Base-by-base conservation (phyloP, 2,797 vertebrate genomes). In the Tapirus indicus region DNA sequence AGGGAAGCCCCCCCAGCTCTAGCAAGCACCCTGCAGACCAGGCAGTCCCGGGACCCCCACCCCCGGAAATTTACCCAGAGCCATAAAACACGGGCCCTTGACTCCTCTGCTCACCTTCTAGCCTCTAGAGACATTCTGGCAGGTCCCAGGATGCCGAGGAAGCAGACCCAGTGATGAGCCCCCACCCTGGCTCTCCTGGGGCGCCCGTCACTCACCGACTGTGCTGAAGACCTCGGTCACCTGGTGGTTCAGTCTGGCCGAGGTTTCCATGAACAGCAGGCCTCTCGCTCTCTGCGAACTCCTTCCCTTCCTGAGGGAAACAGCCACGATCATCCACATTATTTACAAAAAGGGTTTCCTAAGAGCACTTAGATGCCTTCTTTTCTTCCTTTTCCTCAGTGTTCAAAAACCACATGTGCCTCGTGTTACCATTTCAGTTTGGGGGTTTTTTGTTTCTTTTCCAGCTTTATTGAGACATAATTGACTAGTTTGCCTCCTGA, bases 201-300 rank as follows among this genome's bases (percentile, higher is more conserved):
- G 62, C 20, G n/a, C 29, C 12, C 2, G 0, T 8, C 58, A 97
- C 99, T 98, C 96, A 99, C 99, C 99, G 5, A 99, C 0, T 0
- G 95, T 69, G 0, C 58, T 27, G 82, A 99, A 99, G 93, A 98
- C 72, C 71, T 99, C 98, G 0, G 83, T 97, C 87, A 99, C 98
- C 12, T 98, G 98, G 47, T 98, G 68, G 95, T 98, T 99, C 17
- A 97, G 97, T 97, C 98, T 98, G 79, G 99, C 99, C 0, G 99
- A 99, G 1, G 99, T 98, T 93, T 99, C 99, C 71, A 95, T 97
- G 62, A 99, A 99, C 13, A 98, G 95, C 90, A 99, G 75, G 75
- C 41, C 96, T 97, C 71, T 97, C 98, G 62, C 97, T 98, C 38
- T 41, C 97, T 0, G 99, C 99, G 56, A 99, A 98, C 49, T 96